phyloP scores from a whole-genome alignment of 2,113 vertebrate genomes.

The Malaclemys terrapin region DNA sequence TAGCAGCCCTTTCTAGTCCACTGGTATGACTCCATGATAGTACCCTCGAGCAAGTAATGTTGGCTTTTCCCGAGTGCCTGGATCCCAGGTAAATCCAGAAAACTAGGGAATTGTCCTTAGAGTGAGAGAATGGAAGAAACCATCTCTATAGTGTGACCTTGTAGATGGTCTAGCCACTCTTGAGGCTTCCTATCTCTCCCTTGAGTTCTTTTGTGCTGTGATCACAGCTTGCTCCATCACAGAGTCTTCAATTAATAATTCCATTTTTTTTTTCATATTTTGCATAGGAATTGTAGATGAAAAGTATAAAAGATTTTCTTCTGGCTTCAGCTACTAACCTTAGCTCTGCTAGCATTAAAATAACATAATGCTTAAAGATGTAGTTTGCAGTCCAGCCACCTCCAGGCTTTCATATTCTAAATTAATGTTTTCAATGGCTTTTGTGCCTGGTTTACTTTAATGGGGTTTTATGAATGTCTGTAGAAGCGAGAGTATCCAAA shows the following conservation, averaged over 20 bases:
- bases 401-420: not conserved
- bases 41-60: not conserved
- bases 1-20: conserved; percentile 10
- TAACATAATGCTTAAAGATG: not conserved
- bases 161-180: not conserved
- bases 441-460: not conserved
- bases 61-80: not conserved
- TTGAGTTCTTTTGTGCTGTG: not conserved
- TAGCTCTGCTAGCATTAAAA: not conserved
- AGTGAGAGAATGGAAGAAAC: not conserved
- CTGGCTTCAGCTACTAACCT: not conserved
- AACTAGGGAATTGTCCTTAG: not conserved
- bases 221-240: not conserved
- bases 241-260: not conserved
- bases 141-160: not conserved
- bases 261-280: not conserved
- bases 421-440: not conserved
- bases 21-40: not conserved
- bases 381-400: not conserved
- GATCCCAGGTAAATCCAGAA: conserved; percentile 39
- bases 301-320: not conserved
- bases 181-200: not conserved
- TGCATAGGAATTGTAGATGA: not conserved
- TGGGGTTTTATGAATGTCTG: not conserved
- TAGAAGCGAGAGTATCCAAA: not conserved